These are phyloP conservation scores for Phoeniculus purpureus DNA, from an alignment of 2,797 vertebrate genomes.

Conservation along the genomic window DNA sequence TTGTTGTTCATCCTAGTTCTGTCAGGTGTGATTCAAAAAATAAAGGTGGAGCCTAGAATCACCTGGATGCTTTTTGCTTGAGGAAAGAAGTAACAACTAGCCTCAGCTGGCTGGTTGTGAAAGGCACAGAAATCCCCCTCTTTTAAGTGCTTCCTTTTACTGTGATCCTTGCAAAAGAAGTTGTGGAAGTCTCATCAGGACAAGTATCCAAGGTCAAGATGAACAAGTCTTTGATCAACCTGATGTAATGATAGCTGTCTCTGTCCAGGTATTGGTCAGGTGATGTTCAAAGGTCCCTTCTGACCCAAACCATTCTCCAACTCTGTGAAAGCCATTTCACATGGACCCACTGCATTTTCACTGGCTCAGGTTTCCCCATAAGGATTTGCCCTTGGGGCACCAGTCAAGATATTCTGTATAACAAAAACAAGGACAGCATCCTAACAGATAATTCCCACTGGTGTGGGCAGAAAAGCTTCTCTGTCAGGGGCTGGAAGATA, in stretches of 20 bases:
- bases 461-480: background rate
- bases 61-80: background rate
- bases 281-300: background rate
- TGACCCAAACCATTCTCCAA: too few relatives aligned
- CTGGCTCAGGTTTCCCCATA: background rate
- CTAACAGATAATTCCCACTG: background rate
- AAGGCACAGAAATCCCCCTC: background rate
- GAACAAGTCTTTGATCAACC: background rate
- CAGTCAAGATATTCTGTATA: background rate
- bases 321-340: background rate
- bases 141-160: background rate
- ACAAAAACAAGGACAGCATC: background rate
- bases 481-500: background rate
- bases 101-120: background rate
- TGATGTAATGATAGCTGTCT: background rate
- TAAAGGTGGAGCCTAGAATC: background rate
- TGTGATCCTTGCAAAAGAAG: background rate
- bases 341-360: background rate
- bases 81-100: background rate
- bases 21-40: background rate
- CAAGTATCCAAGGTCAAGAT: background rate
- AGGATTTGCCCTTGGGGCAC: background rate
- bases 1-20: background rate
- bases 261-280: background rate
- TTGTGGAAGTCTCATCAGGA: background rate